phyloP scores from a whole-genome alignment of 2,888 invertebrate species.

The Amblyjoppa fuscipennis region DNA sequence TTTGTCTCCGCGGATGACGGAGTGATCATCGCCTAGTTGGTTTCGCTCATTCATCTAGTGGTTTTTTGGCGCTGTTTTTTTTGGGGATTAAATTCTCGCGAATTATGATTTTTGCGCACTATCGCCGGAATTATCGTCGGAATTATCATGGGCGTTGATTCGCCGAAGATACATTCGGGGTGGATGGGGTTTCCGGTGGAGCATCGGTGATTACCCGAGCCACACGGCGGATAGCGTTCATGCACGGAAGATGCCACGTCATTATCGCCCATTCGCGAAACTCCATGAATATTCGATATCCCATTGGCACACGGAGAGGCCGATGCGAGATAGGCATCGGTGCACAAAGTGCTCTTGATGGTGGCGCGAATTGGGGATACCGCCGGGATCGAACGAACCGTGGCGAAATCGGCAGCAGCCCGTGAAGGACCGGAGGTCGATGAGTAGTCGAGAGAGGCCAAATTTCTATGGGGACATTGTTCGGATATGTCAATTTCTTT shows the following conservation, averaged over 20 bases:
- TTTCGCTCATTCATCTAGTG: too few relatives aligned
- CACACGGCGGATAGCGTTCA: constrained; percentile 10
- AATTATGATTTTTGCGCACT: background rate
- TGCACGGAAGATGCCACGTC: constrained; percentile 61
- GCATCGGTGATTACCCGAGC: constrained; percentile 53
- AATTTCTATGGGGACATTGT: background rate
- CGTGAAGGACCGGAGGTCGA: constrained; percentile 41
- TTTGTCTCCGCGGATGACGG: too few relatives aligned
- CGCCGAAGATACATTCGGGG: constrained; percentile 5
- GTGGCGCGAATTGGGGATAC: constrained; percentile 33
- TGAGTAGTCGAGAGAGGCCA: background rate
- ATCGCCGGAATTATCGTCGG: background rate
- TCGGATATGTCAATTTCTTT: background rate
- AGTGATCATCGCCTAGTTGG: too few relatives aligned
- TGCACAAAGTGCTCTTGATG: constrained; percentile 65
- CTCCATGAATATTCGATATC: constrained; percentile 68
- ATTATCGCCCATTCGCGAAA: constrained; percentile 68
- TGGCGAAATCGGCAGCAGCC: constrained; percentile 41
- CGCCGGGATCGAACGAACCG: constrained; percentile 48
- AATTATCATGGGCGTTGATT: constrained; percentile 29
- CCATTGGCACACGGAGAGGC: constrained; percentile 51
- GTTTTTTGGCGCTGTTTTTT: too few relatives aligned
- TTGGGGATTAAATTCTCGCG: background rate
- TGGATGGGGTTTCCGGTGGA: constrained; percentile 24
- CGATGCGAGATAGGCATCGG: constrained; percentile 52